Base-by-base conservation (phyloP, 2,888 invertebrate species). In the Caenorhabditis angaria region DNA sequence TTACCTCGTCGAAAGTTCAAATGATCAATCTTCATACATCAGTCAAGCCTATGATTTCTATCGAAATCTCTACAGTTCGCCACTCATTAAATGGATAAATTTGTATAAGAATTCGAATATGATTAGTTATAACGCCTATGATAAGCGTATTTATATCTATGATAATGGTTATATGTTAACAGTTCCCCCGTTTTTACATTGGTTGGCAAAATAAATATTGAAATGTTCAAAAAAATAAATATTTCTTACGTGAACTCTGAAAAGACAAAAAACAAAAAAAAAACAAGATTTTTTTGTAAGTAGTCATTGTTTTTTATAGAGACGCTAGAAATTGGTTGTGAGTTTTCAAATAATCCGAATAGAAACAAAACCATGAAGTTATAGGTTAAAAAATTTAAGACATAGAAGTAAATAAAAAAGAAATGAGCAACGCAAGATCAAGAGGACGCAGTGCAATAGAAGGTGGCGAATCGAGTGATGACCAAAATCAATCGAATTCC, bases 81-180 rank as follows among this genome's bases (percentile, higher is more conserved):
- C 86, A 20, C 81, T 84, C 54, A 84, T 87, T 10, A 77, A 82
- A 66, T 88, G 87, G 87, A 76, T 85, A 51, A 87, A 87, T 64
- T 70, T 87, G 24, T 87, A 87, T 69, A 71, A 76, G 51, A 83
- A 87, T 57, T 78, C 85, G 8, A 87, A 87, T 70, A 87, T 87
- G 84, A 80, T 87, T 24, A 76, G 81, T 53, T 87, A 88, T 71
- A 87, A 87, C 64, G 86, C 86, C 2, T 87, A 81, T 69, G 87
- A 87, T 65, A 87, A 87, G 56, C 75, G 86, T 48, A 83, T 87
- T 51, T 87, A 87, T 66, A 79, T 88, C 55, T 87, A 86, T 61
- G 87, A 88, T 64, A 83, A 88, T 60, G 82, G 86, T 28, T 88
- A 86, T 54, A 77, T 87, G 70, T 78, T 87, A 3, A 85, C 86